A percentile compares a stretch with the other conserved stretches of the same genome.
Evolutionary conservation across 1,140 invertebrate species (phyloP).

Genomic region (Pararge aegeria): DNA sequence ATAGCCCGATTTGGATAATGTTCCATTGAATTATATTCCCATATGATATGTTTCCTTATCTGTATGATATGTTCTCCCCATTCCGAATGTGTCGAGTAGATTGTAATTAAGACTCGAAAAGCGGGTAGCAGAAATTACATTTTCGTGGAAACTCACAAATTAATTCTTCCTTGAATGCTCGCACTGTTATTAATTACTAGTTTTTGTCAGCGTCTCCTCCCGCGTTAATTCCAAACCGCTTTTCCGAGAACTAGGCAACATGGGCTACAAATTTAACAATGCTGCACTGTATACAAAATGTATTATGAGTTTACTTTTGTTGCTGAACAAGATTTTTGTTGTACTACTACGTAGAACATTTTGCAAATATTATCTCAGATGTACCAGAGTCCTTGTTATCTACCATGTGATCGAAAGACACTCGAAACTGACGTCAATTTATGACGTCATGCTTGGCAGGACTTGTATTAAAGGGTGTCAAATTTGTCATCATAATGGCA

Average conservation of each 20-base stretch:
- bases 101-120: neutral
- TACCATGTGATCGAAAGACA: too few relatives aligned
- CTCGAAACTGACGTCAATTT: too few relatives aligned
- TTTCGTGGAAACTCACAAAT: neutral
- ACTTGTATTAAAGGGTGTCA: too few relatives aligned
- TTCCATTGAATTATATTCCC: too few relatives aligned
- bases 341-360: too few relatives aligned
- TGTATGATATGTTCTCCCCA: neutral
- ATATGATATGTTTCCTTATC: too few relatives aligned
- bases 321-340: neutral
- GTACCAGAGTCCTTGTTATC: too few relatives aligned
- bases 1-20: too few relatives aligned
- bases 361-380: too few relatives aligned
- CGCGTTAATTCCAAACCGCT: neutral
- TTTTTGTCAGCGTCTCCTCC: conserved; percentile 1
- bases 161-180: neutral
- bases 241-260: neutral
- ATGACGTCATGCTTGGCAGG: too few relatives aligned
- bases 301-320: neutral
- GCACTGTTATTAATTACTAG: conserved; percentile 2
- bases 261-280: neutral
- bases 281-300: neutral
- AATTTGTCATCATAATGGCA: too few relatives aligned
- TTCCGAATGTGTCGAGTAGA: neutral
- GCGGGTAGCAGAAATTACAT: neutral